Conservation (phyloP, 2,888 invertebrate species). For the Girardia tigrina region DNA sequence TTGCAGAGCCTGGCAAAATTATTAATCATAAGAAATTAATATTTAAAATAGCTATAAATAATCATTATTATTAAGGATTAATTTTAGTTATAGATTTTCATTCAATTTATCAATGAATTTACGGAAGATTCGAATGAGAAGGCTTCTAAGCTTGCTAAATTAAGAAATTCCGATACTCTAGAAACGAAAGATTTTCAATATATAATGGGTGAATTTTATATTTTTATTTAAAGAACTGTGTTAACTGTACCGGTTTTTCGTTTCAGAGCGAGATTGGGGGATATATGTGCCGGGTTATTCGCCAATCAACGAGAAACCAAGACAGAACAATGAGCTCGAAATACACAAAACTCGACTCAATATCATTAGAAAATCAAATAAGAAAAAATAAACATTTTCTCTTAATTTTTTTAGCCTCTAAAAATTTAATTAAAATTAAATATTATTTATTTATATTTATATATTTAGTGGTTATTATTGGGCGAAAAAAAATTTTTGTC, state of each 20-base stretch:
- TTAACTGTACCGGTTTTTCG: neutral
- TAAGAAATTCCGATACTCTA: conserved; percentile 70
- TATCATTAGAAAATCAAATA: neutral
- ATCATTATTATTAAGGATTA: too few species aligned
- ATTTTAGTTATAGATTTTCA: neutral
- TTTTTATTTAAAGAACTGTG: neutral
- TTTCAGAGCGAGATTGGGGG: neutral
- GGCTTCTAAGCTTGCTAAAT: conserved; percentile 79
- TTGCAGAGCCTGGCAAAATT: too few species aligned
- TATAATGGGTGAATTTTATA: neutral
- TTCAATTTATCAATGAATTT: conserved; percentile 62
- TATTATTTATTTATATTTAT: too few species aligned
- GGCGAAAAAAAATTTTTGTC: too few species aligned
- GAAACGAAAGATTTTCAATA: conserved; percentile 80
- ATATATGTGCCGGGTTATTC: neutral
- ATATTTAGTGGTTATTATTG: too few species aligned
- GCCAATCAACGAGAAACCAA: neutral
- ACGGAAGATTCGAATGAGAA: conserved; percentile 75
- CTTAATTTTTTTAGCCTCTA: too few species aligned
- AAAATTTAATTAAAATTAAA: too few species aligned
- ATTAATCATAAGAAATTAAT: too few species aligned
- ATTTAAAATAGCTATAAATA: too few species aligned
- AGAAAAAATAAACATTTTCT: too few species aligned
- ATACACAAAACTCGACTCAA: neutral
- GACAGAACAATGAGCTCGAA: neutral